Evolutionary conservation across 2,888 invertebrate species (phyloP).

Genomic region (Campoplex nolae): DNA sequence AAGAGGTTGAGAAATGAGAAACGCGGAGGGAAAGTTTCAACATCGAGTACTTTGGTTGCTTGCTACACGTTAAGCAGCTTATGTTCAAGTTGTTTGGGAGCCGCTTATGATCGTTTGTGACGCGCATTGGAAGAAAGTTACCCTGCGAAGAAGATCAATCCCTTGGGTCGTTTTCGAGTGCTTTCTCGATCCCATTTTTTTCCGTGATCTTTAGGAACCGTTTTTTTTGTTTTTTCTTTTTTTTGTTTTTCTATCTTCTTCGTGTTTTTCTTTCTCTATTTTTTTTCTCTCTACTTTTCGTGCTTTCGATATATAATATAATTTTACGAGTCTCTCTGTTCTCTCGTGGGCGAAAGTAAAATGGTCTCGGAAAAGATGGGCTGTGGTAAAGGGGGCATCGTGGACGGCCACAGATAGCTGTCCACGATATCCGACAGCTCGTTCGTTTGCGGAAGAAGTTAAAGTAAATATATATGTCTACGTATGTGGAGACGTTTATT

Average conservation of each 20-base stretch:
- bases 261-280: background rate
- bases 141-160: background rate
- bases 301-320: constrained; percentile 29
- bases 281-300: constrained; percentile 32
- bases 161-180: constrained; percentile 4
- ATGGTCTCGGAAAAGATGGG: background rate
- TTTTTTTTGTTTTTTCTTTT: constrained; percentile 1
- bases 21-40: constrained; percentile 34
- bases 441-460: constrained; percentile 35
- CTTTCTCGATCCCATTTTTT: constrained; percentile 17
- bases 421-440: constrained; percentile 43
- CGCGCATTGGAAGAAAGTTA: constrained; percentile 50
- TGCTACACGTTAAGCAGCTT: constrained; percentile 52
- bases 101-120: constrained; percentile 59
- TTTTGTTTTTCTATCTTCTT: background rate
- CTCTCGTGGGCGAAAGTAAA: background rate
- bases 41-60: constrained; percentile 43
- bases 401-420: constrained; percentile 6
- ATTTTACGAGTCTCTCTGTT: constrained; percentile 19
- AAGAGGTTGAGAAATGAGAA: constrained; percentile 28
- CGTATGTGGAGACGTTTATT: background rate
- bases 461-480: constrained; percentile 9
- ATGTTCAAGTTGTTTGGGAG: constrained; percentile 46
- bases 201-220: background rate
- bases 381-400: background rate